A percentile compares a stretch with the other conserved stretches of the same genome.
These are phyloP conservation scores for Hirudo medicinalis DNA, from an alignment of 1,140 invertebrate species.

Conservation along the genomic window DNA sequence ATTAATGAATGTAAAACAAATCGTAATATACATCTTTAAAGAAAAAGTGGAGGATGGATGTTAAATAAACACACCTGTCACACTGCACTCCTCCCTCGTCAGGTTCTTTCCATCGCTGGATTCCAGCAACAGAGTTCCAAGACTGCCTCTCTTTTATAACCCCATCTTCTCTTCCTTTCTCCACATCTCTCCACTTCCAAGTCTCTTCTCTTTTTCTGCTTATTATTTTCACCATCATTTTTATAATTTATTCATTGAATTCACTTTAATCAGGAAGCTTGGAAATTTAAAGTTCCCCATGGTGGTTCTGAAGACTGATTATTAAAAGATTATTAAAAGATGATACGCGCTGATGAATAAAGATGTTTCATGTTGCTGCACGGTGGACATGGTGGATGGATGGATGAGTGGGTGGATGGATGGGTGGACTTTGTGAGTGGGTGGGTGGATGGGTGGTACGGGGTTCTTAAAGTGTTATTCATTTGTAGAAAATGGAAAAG, in stretches of 20 bases:
- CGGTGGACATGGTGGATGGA: neutral
- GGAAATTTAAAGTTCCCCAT: too few relatives aligned
- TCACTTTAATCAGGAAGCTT: neutral
- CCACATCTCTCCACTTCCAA: neutral
- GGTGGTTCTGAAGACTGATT: too few relatives aligned
- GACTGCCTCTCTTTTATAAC: neutral
- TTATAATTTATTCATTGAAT: neutral
- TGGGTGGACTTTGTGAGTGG: too few relatives aligned
- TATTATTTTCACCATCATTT: neutral
- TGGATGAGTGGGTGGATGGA: neutral
- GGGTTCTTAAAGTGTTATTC: too few relatives aligned
- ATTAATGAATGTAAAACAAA: neutral
- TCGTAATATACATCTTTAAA: neutral
- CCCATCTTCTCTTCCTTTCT: neutral
- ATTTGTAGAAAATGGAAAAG: too few relatives aligned
- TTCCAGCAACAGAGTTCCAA: neutral
- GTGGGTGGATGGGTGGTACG: too few relatives aligned
- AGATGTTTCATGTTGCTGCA: too few relatives aligned
- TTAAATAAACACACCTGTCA: neutral
- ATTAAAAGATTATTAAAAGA: too few relatives aligned
- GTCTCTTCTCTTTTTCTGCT: neutral
- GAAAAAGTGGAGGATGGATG: neutral
- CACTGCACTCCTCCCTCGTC: neutral
- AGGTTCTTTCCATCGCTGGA: neutral
- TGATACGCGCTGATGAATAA: too few relatives aligned